Percentiles rank a stretch among this genome's conserved stretches.
Conservation (phyloP, 2,888 invertebrate genomes). For the Pantelozetes paolii region DNA sequence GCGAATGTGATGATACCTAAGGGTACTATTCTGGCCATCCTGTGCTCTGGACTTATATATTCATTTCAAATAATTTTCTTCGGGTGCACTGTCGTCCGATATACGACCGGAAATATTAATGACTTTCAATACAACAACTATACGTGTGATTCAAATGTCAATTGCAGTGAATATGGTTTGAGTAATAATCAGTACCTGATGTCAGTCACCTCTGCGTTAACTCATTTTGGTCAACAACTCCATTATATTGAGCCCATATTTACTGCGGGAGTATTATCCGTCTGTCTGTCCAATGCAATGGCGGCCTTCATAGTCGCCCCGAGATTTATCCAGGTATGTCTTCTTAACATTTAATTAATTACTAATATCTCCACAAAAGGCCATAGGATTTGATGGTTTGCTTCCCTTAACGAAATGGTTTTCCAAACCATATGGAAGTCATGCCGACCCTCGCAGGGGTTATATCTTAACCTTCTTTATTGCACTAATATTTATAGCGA, state of each 20-base stretch:
- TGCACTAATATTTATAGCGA: slow-evolving; percentile 75
- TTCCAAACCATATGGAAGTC: slow-evolving; percentile 59
- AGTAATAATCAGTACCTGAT: background rate
- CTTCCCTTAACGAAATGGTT: background rate
- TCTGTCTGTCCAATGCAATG: background rate
- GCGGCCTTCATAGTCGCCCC: background rate
- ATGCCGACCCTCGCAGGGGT: slow-evolving; percentile 68
- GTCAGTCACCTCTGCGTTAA: background rate
- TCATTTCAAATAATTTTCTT: background rate
- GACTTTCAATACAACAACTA: slow-evolving; percentile 7
- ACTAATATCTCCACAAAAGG: background rate
- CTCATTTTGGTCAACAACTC: background rate
- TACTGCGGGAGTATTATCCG: background rate
- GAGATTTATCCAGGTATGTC: slow-evolving; percentile 1
- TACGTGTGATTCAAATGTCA: background rate
- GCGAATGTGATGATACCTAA: background rate
- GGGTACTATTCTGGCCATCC: background rate
- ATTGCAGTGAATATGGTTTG: background rate
- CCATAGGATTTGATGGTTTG: background rate
- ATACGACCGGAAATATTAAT: background rate
- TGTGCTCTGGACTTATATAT: background rate
- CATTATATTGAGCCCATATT: slow-evolving; percentile 24
- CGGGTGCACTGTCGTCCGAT: background rate
- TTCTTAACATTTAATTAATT: background rate
- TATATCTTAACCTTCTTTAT: slow-evolving; percentile 86